Conservation (phyloP, 2,797 vertebrate species). For the Remorina albescens region DNA sequence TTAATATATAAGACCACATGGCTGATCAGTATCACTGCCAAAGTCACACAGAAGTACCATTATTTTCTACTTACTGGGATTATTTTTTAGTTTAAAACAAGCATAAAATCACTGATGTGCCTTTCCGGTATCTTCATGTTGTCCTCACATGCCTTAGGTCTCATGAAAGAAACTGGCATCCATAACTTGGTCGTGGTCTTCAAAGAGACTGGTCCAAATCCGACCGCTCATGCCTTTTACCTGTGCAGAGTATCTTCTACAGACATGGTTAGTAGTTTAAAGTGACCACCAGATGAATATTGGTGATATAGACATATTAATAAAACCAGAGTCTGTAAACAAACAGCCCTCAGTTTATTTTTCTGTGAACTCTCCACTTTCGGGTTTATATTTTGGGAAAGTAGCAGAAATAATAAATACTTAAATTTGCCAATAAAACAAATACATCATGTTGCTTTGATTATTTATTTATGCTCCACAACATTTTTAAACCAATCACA, state of each 20-base stretch:
- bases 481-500: conserved; percentile 14
- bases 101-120: conserved; percentile 31
- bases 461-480: conserved; percentile 42
- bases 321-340: conserved; percentile 33
- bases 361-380: not conserved
- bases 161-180: not conserved
- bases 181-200: conserved; percentile 17
- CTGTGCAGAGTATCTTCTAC: not conserved
- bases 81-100: not conserved
- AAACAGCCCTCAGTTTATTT: not conserved
- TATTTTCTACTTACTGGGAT: conserved; percentile 5
- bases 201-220: conserved; percentile 8
- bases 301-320: conserved; percentile 30
- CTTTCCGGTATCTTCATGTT: conserved; percentile 14
- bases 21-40: not conserved
- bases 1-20: not conserved
- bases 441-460: conserved; percentile 19
- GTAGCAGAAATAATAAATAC: conserved; percentile 7
- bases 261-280: not conserved
- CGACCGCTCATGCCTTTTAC: conserved; percentile 24
- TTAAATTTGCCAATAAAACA: conserved; percentile 45
- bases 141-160: conserved; percentile 27
- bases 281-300: conserved; percentile 13
- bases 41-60: not conserved
- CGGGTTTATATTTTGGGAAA: conserved; percentile 5